Evolutionary conservation across 2,797 vertebrate genomes (phyloP).

Genomic region (Phylloscopus collybita): DNA sequence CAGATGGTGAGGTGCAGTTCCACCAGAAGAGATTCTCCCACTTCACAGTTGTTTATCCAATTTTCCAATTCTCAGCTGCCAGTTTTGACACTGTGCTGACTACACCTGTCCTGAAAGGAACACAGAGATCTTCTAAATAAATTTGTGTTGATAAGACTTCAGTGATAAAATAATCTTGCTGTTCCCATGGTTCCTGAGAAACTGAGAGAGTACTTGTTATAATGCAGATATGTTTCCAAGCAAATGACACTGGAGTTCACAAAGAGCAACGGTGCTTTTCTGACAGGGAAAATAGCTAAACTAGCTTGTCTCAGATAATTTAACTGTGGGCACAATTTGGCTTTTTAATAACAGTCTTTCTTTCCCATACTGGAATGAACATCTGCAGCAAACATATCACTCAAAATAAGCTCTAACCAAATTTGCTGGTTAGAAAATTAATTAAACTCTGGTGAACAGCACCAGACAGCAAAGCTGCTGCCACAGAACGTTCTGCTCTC

Average conservation of each 20-base stretch:
- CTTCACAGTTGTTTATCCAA: slow-evolving; percentile 40
- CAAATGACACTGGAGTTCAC: neutral
- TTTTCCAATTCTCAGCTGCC: slow-evolving; percentile 17
- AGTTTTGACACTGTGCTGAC: slow-evolving; percentile 49
- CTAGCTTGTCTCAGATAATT: neutral
- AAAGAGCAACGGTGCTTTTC: neutral
- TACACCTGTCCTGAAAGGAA: slow-evolving; percentile 57
- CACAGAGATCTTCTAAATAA: slow-evolving; percentile 14
- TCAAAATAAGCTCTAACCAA: neutral
- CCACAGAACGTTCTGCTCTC: neutral
- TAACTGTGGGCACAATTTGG: neutral
- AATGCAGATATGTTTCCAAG: slow-evolving; percentile 26
- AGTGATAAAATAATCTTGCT: slow-evolving; percentile 37
- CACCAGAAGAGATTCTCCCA: slow-evolving; percentile 8
- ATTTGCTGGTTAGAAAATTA: neutral
- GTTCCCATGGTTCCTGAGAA: slow-evolving; percentile 63
- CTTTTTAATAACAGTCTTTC: neutral
- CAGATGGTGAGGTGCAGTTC: slow-evolving; percentile 17
- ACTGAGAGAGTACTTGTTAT: slow-evolving; percentile 7
- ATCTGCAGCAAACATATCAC: neutral
- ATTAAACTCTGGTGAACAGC: neutral
- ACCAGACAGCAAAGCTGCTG: neutral
- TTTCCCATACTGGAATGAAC: neutral
- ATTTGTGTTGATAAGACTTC: slow-evolving; percentile 23
- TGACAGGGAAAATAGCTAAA: neutral